Conservation (phyloP, 2,113 vertebrate species). For the Azemiops feae region DNA sequence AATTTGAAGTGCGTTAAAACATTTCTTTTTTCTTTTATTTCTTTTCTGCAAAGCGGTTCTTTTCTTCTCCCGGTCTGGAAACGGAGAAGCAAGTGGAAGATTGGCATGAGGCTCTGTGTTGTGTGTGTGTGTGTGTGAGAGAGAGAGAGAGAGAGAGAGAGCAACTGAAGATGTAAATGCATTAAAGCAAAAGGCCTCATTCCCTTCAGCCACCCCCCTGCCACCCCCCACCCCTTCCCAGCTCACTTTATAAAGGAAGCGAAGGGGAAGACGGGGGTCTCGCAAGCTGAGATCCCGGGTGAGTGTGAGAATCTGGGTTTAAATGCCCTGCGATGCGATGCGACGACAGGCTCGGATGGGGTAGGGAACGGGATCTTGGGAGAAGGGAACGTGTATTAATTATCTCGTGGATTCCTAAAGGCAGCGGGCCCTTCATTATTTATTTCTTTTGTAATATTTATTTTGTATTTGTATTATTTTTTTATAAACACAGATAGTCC, state of each 20-base stretch:
- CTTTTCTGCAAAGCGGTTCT: slow-evolving; percentile 36
- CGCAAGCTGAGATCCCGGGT: slow-evolving; percentile 22
- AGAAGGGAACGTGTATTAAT: background rate
- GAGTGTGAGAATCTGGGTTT: background rate
- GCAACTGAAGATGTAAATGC: background rate
- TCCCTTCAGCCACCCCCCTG: background rate
- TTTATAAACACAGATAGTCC: background rate
- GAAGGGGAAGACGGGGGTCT: slow-evolving; percentile 47
- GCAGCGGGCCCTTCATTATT: background rate
- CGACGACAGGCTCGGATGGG: no score
- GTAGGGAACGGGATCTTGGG: background rate
- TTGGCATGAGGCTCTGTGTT: background rate
- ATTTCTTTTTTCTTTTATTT: background rate
- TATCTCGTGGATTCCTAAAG: no score
- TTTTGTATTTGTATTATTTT: background rate
- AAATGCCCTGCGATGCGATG: background rate
- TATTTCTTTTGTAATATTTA: background rate
- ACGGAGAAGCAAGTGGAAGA: background rate
- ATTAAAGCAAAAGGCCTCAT: background rate
- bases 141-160: background rate
- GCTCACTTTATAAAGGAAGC: slow-evolving; percentile 38
- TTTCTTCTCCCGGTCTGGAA: slow-evolving; percentile 38
- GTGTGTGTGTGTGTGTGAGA: background rate
- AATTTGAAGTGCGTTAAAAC: slow-evolving; percentile 42
- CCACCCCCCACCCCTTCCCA: slow-evolving; percentile 17